Evolutionary conservation across 2,113 vertebrate genomes (phyloP), one percentile per base, ranked within the genome.

Genomic region (Formicarius rufipectus): DNA sequence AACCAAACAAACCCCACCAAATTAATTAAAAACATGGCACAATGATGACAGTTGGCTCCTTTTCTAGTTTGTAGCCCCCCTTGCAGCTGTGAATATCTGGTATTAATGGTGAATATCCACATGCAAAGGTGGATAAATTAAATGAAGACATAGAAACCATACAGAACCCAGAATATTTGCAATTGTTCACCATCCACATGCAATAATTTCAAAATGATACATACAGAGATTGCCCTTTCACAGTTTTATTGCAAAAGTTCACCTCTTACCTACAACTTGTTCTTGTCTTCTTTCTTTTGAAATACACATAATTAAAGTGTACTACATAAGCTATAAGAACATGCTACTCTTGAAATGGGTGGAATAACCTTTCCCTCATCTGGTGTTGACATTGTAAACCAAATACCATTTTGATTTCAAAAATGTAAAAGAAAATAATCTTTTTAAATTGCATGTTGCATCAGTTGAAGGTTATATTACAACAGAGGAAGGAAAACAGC

Each of bases 371-470:
- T 79, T 64, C 14, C 55, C 25, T 56, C 23, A 42, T 66, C 49
- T 85, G 58, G 25, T 72, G 69, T 60, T 69, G 83, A 31, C 14
- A 37, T 12, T 69, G 27, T 14, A 90, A 93, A 39, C 11, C 47
- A 74, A 45, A 37, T 49, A 42, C 27, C 10, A 58, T 73, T 90
- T 83, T 75, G 12, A 49, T 62, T 87, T 59, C 21, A 73, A 11
- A 8, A 64, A 40, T 7, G 8, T 45, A 77, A 52, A 74, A 59
- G 11, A 27, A 39, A 59, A 11, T 37, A 62, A 28, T 4, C 0
- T 0, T 13, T 44, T n/a, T 40, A 50, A 69, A 40, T 45, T 66
- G 8, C 1, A 0, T 22, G 4, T 58, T 83, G 3, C 4, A 21
- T 40, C 8, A 58, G 4, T 24, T 53, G 75, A 87, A 82, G 63